Conservation (phyloP, 1,140 invertebrate species). For the Cherax destructor region DNA sequence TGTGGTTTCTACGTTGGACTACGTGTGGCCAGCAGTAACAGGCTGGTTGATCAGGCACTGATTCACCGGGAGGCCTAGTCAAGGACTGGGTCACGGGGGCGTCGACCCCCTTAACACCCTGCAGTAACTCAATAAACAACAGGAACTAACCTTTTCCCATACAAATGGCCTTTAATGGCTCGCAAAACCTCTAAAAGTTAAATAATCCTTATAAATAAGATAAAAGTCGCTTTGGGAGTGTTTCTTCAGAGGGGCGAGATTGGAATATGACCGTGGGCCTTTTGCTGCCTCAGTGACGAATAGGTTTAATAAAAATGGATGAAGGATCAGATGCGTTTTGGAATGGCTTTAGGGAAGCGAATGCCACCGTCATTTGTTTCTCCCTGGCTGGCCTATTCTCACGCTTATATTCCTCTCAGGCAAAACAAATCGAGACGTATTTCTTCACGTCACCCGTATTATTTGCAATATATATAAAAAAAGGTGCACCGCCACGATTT, state of each 20-base stretch:
- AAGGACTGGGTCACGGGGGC: too few species aligned
- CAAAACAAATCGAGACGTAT: not conserved
- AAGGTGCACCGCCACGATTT: not conserved
- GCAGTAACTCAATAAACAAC: too few species aligned
- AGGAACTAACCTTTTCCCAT: too few species aligned
- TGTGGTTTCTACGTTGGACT: too few species aligned
- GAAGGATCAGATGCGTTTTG: slow-evolving; percentile 5
- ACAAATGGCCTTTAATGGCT: not conserved
- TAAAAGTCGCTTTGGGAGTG: not conserved
- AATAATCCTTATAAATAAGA: not conserved
- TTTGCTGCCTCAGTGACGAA: not conserved
- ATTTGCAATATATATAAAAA: not conserved
- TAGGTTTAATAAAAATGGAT: slow-evolving; percentile 18
- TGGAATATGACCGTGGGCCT: not conserved
- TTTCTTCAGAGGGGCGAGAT: not conserved
- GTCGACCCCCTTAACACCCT: too few species aligned
- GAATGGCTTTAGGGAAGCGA: slow-evolving; percentile 3
- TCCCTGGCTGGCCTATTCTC: not conserved
- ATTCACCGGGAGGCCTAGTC: too few species aligned
- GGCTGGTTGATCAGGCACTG: too few species aligned
- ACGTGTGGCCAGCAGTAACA: too few species aligned
- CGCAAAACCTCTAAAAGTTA: not conserved
- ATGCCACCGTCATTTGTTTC: slow-evolving; percentile 10
- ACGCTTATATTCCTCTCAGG: not conserved
- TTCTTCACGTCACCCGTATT: not conserved